Evolutionary conservation across 2,113 vertebrate genomes (phyloP).

Genomic region (Tonatia bakeri): DNA sequence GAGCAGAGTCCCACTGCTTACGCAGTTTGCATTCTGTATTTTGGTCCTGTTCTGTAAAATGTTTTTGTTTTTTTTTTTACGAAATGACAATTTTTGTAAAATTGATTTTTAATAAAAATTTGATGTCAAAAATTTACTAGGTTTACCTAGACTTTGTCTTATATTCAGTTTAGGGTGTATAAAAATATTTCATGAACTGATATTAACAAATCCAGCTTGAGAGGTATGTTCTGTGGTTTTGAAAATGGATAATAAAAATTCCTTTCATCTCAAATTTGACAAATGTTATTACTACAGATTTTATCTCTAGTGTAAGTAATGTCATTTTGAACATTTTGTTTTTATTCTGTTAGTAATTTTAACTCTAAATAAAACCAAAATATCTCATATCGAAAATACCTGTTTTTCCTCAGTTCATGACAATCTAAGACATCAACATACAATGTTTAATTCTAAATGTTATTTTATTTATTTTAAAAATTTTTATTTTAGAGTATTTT

Average conservation of each 20-base stretch:
- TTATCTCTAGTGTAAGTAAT: background rate
- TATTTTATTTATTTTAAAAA: background rate
- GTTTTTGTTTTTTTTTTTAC: background rate
- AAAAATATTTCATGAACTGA: background rate
- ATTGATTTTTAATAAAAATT: background rate
- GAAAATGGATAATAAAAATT: background rate
- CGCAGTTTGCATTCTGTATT: background rate
- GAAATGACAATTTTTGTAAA: background rate
- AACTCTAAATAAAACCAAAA: background rate
- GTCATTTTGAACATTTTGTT: background rate
- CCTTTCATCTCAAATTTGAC: background rate
- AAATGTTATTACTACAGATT: background rate
- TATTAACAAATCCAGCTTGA: background rate
- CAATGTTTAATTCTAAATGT: background rate
- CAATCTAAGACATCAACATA: background rate
- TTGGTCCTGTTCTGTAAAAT: background rate
- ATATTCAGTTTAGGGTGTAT: accelerated
- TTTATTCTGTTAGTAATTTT: background rate
- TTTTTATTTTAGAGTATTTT: background rate
- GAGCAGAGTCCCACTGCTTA: background rate
- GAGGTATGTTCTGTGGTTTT: background rate
- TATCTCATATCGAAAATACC: background rate
- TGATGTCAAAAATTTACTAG: background rate
- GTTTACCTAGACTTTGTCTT: background rate
- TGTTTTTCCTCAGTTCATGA: background rate